Evolutionary conservation across 2,888 invertebrate genomes (phyloP).

Genomic region (Brachynemurus nebulosus): DNA sequence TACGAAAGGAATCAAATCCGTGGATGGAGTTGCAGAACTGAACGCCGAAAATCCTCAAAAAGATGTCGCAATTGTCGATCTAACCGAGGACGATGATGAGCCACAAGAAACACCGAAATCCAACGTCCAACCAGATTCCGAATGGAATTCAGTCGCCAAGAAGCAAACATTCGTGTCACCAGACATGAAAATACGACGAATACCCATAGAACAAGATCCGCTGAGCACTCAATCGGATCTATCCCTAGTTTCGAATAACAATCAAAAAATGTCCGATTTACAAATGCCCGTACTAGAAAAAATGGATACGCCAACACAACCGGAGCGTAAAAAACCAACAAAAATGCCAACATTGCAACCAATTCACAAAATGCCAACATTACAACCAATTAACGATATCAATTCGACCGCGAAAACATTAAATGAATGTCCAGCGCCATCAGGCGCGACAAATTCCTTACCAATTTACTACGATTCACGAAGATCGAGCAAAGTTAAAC

Average conservation of each 20-base stretch:
- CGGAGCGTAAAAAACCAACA: background rate
- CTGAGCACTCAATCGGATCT: background rate
- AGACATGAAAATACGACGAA: background rate
- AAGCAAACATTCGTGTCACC: background rate
- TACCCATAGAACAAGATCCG: background rate
- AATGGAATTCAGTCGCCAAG: background rate
- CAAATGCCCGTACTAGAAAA: too few species aligned
- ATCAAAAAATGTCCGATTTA: background rate
- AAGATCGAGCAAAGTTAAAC: background rate
- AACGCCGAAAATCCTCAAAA: background rate
- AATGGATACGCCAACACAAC: too few species aligned
- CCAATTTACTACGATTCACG: background rate
- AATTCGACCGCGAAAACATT: background rate
- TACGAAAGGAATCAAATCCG: constrained; percentile 4
- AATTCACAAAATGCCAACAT: background rate
- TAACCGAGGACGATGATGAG: constrained; percentile 3
- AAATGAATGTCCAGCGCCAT: background rate
- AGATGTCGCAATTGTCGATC: constrained; percentile 1
- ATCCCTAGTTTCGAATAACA: background rate
- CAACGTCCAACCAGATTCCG: background rate
- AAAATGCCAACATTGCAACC: background rate
- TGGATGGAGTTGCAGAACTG: background rate
- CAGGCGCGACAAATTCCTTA: background rate
- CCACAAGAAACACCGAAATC: background rate
- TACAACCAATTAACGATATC: background rate